phyloP scores from a whole-genome alignment of 2,113 vertebrate species.

The Embiotoca jacksoni region DNA sequence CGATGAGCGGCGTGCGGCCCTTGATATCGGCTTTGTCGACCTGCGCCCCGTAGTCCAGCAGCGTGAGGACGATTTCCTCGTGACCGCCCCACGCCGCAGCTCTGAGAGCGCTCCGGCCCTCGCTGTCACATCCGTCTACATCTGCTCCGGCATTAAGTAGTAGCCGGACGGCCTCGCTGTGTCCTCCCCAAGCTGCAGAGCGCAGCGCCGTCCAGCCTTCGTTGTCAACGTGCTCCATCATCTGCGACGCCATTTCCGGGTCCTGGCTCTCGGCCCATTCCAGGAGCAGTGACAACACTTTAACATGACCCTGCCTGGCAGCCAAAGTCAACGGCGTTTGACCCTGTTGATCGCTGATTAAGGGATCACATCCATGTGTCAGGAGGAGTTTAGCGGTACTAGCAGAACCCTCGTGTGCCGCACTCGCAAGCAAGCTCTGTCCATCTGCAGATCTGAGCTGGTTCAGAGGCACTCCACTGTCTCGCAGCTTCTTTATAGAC shows the following conservation, averaged over 20 bases:
- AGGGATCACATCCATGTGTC: conserved; percentile 77
- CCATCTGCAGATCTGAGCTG: conserved; percentile 70
- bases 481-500: conserved; percentile 75
- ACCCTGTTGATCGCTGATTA: conserved; percentile 81
- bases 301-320: conserved; percentile 81
- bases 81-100: conserved; percentile 88
- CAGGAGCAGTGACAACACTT: conserved; percentile 79
- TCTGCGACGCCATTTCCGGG: conserved; percentile 22
- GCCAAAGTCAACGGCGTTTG: conserved; percentile 84
- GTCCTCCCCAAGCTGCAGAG: conserved; percentile 86
- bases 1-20: conserved; percentile 85
- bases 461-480: conserved; percentile 76
- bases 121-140: conserved; percentile 82
- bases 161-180: conserved; percentile 77
- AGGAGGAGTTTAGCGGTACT: conserved; percentile 78
- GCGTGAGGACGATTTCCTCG: conserved; percentile 80
- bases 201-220: conserved; percentile 88
- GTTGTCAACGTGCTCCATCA: conserved; percentile 82
- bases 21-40: conserved; percentile 82
- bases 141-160: conserved; percentile 83
- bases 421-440: conserved; percentile 79
- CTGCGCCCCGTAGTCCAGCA: conserved; percentile 79
- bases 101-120: conserved; percentile 85
- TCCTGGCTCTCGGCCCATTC: conserved; percentile 72
- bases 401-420: conserved; percentile 78